Percentiles rank a stretch among this genome's conserved stretches.
phyloP scores from a whole-genome alignment of 2,888 invertebrate genomes.

The Lithodes maja region DNA sequence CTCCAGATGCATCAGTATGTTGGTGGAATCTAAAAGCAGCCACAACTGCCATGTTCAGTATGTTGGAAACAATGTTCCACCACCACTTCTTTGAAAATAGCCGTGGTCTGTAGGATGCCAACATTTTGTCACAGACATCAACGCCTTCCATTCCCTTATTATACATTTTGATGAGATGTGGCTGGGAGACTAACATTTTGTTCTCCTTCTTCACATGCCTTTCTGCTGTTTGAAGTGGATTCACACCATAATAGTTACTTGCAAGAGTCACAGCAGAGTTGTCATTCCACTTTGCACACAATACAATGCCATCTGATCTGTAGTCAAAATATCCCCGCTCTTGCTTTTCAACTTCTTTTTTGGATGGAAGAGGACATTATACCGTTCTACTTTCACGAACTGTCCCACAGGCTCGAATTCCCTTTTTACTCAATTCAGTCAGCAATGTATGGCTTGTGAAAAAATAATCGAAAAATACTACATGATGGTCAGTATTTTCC shows the following conservation, averaged over 20 bases:
- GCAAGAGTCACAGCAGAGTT: constrained; percentile 14
- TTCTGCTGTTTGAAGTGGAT: constrained; percentile 10
- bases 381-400: not conserved
- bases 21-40: constrained; percentile 3
- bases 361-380: not conserved
- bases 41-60: constrained; percentile 33
- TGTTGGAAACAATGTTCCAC: constrained; percentile 34
- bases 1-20: not conserved
- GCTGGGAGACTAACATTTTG: constrained; percentile 10
- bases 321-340: constrained; percentile 20
- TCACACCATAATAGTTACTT: constrained; percentile 2
- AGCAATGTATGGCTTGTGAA: constrained; percentile 30
- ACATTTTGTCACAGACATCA: constrained; percentile 31
- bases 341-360: constrained; percentile 4
- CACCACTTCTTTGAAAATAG: constrained; percentile 48
- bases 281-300: not conserved
- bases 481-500: not conserved
- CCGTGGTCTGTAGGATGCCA: constrained; percentile 30
- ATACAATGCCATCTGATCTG: constrained; percentile 2
- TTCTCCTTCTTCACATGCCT: constrained; percentile 10
- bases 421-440: constrained; percentile 23
- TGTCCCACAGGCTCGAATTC: constrained; percentile 23
- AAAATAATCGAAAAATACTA: constrained; percentile 14
- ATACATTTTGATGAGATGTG: constrained; percentile 23
- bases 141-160: constrained; percentile 29